phyloP scores from a whole-genome alignment of 2,113 vertebrate species.

The Odocoileus hemionus region DNA sequence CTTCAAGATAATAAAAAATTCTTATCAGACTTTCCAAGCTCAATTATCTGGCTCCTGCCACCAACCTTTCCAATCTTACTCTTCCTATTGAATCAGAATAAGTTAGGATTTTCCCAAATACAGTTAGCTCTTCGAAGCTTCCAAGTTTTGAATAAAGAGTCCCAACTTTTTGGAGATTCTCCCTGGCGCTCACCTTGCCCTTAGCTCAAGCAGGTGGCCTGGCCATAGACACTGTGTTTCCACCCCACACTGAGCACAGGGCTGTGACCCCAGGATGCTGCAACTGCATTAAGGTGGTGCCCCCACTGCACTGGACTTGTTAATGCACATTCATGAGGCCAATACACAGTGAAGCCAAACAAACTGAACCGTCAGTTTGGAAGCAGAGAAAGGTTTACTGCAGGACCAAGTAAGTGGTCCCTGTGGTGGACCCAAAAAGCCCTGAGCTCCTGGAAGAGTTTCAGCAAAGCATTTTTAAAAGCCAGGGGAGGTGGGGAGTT shows the following conservation, averaged over 20 bases:
- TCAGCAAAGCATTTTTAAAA: background rate
- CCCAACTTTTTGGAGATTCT: background rate
- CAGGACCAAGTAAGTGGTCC: background rate
- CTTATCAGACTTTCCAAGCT: background rate
- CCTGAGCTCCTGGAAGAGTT: background rate
- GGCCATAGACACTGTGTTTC: accelerated
- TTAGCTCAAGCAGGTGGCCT: background rate
- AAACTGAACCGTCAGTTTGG: background rate
- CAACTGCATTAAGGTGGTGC: no score
- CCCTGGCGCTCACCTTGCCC: accelerated
- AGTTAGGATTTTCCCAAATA: background rate
- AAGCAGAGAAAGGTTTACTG: background rate
- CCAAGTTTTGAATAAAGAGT: background rate
- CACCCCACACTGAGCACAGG: no score
- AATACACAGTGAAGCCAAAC: background rate
- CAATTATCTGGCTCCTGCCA: background rate
- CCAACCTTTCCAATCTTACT: background rate
- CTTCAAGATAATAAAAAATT: background rate
- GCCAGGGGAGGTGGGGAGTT: background rate
- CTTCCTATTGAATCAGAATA: background rate
- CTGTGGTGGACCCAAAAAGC: background rate
- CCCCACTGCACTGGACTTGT: background rate
- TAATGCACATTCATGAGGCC: background rate
- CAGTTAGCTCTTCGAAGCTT: background rate
- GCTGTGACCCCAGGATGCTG: no score